Percentiles rank a stretch among this genome's conserved stretches.
These are phyloP conservation scores for Ammodytes dubius DNA, from an alignment of 2,113 vertebrate genomes.

Conservation along the genomic window DNA sequence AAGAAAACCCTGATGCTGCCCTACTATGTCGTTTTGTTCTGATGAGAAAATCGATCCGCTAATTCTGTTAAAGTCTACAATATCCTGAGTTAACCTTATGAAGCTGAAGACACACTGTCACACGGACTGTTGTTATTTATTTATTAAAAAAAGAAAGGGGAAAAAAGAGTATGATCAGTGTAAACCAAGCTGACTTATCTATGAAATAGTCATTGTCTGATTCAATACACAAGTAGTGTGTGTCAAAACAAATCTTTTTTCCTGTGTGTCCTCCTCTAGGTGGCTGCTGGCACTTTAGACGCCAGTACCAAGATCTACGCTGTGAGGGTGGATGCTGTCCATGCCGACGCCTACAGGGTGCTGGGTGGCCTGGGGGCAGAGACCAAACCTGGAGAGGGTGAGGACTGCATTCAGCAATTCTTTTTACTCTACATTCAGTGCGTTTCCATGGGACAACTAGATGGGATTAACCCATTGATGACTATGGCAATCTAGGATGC, in stretches of 20 bases:
- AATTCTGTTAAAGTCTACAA: not conserved
- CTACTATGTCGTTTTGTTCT: not conserved
- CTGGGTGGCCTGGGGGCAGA: conserved; percentile 91
- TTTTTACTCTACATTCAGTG: not conserved
- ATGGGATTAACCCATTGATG: too few relatives aligned
- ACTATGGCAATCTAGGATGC: too few relatives aligned
- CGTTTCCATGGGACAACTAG: too few relatives aligned
- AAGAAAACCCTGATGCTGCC: not conserved
- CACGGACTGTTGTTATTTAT: not conserved
- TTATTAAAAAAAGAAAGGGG: too few relatives aligned
- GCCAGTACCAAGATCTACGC: conserved; percentile 98
- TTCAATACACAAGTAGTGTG: not conserved
- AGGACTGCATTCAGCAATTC: not conserved
- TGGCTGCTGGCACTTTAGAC: conserved; percentile 94
- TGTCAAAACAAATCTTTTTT: not conserved
- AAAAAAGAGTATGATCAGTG: not conserved
- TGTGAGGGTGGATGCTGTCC: conserved; percentile 91
- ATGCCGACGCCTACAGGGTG: conserved; percentile 92
- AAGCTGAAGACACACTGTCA: not conserved
- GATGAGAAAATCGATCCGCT: not conserved
- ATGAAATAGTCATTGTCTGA: not conserved
- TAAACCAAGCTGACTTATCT: not conserved
- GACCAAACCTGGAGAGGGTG: conserved; percentile 75
- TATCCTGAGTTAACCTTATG: not conserved
- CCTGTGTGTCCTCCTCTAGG: conserved; percentile 76